Evolutionary conservation across 2,888 invertebrate genomes (phyloP).

Genomic region (Patella depressa): DNA sequence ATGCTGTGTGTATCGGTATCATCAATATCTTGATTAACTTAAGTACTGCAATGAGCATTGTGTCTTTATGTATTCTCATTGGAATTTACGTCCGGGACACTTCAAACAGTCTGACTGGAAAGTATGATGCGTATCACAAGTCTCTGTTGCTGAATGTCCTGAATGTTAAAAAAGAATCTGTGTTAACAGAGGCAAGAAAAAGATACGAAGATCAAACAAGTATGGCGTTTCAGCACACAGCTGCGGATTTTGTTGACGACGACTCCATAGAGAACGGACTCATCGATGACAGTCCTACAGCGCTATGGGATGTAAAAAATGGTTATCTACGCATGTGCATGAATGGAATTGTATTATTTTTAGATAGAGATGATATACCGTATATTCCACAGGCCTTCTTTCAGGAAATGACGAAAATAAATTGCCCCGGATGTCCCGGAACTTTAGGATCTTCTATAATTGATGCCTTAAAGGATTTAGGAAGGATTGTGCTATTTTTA

Average conservation of each 20-base stretch:
- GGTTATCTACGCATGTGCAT: not conserved
- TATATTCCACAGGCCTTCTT: conserved; percentile 30
- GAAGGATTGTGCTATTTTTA: conserved; percentile 29
- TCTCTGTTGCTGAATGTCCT: conserved; percentile 1
- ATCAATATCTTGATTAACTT: conserved; percentile 28
- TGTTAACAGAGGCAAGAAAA: not conserved
- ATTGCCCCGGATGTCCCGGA: conserved; percentile 28
- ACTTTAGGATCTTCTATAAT: conserved; percentile 21
- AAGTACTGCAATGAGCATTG: conserved; percentile 25
- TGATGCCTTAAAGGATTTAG: conserved; percentile 25
- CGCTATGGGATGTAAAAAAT: not conserved
- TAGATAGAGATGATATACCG: conserved; percentile 31
- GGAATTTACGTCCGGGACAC: conserved; percentile 34
- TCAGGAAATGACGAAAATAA: conserved; percentile 25
- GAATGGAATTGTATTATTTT: conserved; percentile 18
- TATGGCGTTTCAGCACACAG: not conserved
- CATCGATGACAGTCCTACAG: not conserved
- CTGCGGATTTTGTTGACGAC: not conserved
- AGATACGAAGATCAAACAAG: not conserved
- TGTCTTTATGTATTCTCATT: conserved; percentile 28
- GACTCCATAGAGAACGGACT: not conserved
- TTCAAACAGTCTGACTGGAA: conserved; percentile 16
- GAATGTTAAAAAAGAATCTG: not conserved
- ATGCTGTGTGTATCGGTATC: conserved; percentile 25
- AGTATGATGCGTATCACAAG: conserved; percentile 8